Percentiles rank a stretch among this genome's conserved stretches.
phyloP scores from a whole-genome alignment of 2,797 vertebrate species.

The Acanthornis magna region DNA sequence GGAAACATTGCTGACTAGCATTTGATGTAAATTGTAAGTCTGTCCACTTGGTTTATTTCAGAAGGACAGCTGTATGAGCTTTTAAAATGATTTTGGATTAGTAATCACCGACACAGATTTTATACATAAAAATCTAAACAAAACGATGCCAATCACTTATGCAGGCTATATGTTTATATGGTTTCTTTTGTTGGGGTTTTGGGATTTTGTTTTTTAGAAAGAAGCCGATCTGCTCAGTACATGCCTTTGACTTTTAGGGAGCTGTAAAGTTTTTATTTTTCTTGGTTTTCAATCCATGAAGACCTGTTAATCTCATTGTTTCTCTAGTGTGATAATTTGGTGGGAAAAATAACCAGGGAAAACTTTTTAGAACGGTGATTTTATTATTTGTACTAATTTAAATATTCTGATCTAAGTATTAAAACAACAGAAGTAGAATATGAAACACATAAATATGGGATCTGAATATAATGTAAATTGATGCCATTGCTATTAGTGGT shows the following conservation, averaged over 20 bases:
- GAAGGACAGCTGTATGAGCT: background rate
- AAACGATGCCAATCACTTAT: background rate
- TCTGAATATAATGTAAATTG: background rate
- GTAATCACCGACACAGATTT: background rate
- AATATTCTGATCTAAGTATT: background rate
- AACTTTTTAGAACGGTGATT: background rate
- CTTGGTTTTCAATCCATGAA: background rate
- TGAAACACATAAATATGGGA: background rate
- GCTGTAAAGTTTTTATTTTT: slow-evolving; percentile 33
- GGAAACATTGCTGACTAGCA: background rate
- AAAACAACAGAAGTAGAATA: background rate
- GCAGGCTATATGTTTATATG: background rate
- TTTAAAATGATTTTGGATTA: background rate
- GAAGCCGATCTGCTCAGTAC: background rate
- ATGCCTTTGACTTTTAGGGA: slow-evolving; percentile 9
- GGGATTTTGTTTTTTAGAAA: background rate
- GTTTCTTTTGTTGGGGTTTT: background rate
- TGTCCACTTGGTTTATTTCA: background rate
- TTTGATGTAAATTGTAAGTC: background rate
- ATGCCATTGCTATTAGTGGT: background rate
- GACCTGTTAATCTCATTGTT: background rate
- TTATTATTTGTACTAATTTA: background rate
- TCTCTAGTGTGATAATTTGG: background rate
- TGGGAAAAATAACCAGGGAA: background rate
- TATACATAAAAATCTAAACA: background rate